Evolutionary conservation across 1,140 invertebrate species (phyloP).

Genomic region (Drosophila varians): DNA sequence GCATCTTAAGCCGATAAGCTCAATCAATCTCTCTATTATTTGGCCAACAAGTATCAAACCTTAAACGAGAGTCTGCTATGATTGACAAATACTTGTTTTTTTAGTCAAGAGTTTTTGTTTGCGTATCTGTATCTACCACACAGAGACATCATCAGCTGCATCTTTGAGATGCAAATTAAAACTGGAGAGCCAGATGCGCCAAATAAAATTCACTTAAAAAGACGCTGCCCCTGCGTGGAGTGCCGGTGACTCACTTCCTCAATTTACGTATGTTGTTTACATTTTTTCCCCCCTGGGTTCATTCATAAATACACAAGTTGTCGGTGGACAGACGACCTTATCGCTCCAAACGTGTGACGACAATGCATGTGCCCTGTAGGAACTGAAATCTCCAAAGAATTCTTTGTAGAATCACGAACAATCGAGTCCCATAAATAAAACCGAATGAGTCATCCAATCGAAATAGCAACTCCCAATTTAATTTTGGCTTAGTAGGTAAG

Average conservation of each 20-base stretch:
- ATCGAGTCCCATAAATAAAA: slow-evolving; percentile 23
- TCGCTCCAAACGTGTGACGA: slow-evolving; percentile 30
- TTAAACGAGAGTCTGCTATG: too few relatives aligned
- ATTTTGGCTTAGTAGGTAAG: slow-evolving; percentile 1
- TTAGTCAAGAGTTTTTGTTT: slow-evolving; percentile 13
- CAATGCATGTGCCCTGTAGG: slow-evolving; percentile 8
- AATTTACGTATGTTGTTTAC: slow-evolving; percentile 41
- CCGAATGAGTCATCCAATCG: slow-evolving; percentile 20
- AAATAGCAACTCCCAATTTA: background rate
- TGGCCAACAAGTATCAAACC: slow-evolving; percentile 20
- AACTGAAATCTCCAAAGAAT: slow-evolving; percentile 5
- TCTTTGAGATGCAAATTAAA: slow-evolving; percentile 53
- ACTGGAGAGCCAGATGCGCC: slow-evolving; percentile 28
- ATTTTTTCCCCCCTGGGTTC: slow-evolving; percentile 21
- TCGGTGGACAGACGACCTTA: slow-evolving; percentile 7
- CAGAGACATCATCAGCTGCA: slow-evolving; percentile 16
- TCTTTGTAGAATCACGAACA: background rate
- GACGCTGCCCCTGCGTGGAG: background rate
- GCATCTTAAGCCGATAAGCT: slow-evolving; percentile 17
- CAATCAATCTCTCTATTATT: background rate
- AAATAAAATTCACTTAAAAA: slow-evolving; percentile 52
- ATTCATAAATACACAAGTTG: slow-evolving; percentile 31
- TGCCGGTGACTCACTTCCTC: slow-evolving; percentile 53
- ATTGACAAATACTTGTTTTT: slow-evolving; percentile 25
- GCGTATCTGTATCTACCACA: background rate